These are phyloP conservation scores for Sterna hirundo DNA, from an alignment of 2,113 vertebrate genomes.

Conservation along the genomic window DNA sequence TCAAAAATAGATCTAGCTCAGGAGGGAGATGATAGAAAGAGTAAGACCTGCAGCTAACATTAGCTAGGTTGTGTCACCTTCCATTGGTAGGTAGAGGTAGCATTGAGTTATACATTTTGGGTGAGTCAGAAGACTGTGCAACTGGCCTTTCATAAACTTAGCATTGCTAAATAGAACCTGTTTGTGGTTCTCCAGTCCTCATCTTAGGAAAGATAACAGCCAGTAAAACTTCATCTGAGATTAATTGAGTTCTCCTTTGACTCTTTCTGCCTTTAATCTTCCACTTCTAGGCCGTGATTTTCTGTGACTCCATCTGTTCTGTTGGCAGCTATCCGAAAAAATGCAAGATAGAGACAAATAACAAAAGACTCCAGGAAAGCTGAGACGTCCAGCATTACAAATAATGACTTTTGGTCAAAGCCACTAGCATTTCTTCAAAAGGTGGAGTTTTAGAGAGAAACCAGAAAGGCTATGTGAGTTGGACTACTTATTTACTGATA, in stretches of 20 bases:
- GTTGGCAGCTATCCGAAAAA: not conserved
- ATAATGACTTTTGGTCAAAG: not conserved
- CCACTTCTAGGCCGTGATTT: not conserved
- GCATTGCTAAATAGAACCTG: not conserved
- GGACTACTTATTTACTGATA: not conserved
- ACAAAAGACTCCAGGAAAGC: not conserved
- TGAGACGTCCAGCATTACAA: not conserved
- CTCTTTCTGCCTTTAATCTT: constrained; percentile 18
- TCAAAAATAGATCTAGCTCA: not conserved
- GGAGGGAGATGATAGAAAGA: not conserved
- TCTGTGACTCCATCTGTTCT: not conserved
- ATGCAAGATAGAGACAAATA: not conserved
- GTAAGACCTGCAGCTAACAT: not conserved
- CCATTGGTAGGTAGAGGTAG: not conserved
- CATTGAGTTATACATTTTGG: not conserved
- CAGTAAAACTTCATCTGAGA: not conserved
- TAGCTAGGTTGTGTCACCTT: not conserved
- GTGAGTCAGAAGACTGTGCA: not conserved
- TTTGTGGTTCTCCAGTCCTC: not conserved
- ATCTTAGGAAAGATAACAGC: not conserved
- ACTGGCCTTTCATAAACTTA: not conserved
- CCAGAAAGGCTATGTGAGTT: not conserved
- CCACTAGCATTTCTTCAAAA: not conserved
- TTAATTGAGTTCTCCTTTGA: not conserved
- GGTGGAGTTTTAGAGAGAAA: not conserved